Conservation (phyloP, 2,113 vertebrate species). For the Antechinus flavipes region DNA sequence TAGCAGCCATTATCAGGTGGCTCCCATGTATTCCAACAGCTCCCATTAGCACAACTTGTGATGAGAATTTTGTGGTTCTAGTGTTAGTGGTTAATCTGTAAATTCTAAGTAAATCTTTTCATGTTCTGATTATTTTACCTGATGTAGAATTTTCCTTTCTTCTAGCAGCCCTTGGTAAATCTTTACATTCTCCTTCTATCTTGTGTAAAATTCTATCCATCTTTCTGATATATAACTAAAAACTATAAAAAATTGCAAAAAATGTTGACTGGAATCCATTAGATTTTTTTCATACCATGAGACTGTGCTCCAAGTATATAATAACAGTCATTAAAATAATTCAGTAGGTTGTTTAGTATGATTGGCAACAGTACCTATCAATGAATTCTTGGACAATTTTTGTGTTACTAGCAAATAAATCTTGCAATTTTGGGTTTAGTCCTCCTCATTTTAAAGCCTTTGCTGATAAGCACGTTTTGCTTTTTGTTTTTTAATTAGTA, state of each 20-base stretch:
- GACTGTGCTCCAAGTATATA: neutral
- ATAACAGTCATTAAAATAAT: neutral
- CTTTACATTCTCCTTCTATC: neutral
- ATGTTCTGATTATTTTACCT: neutral
- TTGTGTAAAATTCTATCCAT: neutral
- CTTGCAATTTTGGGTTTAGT: neutral
- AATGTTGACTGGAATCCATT: neutral
- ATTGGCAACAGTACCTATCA: neutral
- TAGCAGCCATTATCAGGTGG: no score
- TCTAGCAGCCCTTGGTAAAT: neutral
- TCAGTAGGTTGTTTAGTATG: neutral
- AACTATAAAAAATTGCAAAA: neutral
- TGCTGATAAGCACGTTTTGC: neutral
- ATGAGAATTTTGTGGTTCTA: neutral
- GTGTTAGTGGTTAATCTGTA: neutral
- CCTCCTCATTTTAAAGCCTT: neutral
- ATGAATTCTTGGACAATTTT: neutral
- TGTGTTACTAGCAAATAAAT: neutral
- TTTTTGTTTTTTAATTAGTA: slow-evolving; percentile 36
- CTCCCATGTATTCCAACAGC: no score
- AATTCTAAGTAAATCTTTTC: neutral
- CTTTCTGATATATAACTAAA: neutral
- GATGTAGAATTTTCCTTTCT: neutral
- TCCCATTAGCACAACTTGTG: neutral
- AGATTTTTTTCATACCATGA: neutral